phyloP scores from a whole-genome alignment of 92 coral and sea anemone species.

The Epizoanthus scotinus region DNA sequence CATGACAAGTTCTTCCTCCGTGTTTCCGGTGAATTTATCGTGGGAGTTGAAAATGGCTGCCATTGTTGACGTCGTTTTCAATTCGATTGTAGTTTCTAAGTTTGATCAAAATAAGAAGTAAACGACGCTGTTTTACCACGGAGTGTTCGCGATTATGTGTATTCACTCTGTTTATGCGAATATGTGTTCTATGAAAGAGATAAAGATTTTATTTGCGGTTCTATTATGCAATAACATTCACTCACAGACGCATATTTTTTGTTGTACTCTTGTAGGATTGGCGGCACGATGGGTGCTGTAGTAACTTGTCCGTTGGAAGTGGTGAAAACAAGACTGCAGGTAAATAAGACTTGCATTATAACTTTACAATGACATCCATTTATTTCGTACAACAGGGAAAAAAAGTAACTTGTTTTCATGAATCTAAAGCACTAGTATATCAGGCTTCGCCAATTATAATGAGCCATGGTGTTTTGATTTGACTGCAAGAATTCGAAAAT shows the following conservation, averaged over 20 bases:
- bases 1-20: neutral
- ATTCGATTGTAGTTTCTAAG: neutral
- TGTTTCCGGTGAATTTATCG: neutral
- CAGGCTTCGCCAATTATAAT: too few relatives aligned
- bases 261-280: conserved; percentile 60
- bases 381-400: too few relatives aligned
- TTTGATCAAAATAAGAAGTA: neutral
- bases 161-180: neutral
- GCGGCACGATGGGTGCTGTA: conserved; percentile 93
- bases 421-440: too few relatives aligned
- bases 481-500: neutral
- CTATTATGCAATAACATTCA: neutral
- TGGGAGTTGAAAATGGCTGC: neutral
- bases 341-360: neutral
- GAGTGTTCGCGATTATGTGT: neutral
- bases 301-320: conserved; percentile 96
- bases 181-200: too few relatives aligned
- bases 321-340: conserved; percentile 94
- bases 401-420: too few relatives aligned
- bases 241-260: neutral
- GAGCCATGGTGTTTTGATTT: too few relatives aligned
- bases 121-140: neutral
- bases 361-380: too few relatives aligned
- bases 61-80: neutral
- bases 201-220: neutral